phyloP scores from a whole-genome alignment of 2,113 vertebrate species.

The Chloroceryle aenea region DNA sequence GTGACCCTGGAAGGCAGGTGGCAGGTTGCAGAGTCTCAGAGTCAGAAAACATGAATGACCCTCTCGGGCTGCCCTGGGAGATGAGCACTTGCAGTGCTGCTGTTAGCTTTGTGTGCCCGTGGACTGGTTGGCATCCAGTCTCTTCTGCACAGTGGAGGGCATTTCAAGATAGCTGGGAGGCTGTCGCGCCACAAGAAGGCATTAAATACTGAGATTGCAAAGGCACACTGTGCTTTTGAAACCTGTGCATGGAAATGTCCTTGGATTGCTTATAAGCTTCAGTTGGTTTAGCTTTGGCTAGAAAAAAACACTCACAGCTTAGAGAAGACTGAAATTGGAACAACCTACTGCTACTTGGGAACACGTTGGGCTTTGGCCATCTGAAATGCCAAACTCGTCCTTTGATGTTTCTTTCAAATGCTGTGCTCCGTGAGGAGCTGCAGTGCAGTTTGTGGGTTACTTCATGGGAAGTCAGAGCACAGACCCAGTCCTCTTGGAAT shows the following conservation, averaged over 20 bases:
- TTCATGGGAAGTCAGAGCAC: background rate
- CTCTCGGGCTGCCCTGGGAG: fast-evolving
- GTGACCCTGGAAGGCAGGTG: background rate
- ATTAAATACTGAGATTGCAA: background rate
- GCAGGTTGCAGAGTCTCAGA: background rate
- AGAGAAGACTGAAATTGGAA: background rate
- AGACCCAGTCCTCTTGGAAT: background rate
- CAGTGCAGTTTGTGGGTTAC: background rate
- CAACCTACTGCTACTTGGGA: background rate
- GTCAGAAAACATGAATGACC: background rate
- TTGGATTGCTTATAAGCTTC: background rate
- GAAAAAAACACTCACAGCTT: background rate
- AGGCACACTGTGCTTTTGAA: background rate
- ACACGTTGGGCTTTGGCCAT: background rate
- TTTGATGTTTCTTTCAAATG: background rate
- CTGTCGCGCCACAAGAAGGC: background rate
- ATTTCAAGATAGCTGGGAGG: background rate
- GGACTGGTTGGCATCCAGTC: background rate
- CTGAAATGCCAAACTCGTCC: background rate
- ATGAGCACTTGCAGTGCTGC: background rate
- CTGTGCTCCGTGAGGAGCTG: background rate
- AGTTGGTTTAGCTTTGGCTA: background rate
- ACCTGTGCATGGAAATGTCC: background rate
- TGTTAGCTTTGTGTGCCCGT: background rate
- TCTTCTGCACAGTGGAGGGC: background rate